phyloP scores from a whole-genome alignment of 2,113 vertebrate species.

The Amazona vittata region DNA sequence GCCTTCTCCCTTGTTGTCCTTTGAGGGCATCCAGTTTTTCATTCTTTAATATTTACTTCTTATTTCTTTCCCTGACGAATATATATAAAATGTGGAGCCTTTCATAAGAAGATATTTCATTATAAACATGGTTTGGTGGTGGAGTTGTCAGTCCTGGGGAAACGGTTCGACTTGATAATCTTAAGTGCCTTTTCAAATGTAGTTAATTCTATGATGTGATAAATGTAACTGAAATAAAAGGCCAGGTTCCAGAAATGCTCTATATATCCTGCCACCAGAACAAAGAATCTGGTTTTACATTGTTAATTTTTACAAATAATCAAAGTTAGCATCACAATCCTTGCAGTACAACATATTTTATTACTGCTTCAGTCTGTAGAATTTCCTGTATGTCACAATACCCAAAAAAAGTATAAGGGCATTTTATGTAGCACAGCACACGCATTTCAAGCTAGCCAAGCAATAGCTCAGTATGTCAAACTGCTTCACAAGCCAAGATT shows the following conservation, averaged over 20 bases:
- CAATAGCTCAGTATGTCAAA: background rate
- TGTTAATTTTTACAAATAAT: background rate
- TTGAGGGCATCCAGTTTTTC: background rate
- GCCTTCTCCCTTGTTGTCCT: background rate
- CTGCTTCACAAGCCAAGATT: rapidly evolving
- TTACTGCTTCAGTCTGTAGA: background rate
- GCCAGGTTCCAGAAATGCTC: background rate
- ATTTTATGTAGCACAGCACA: background rate
- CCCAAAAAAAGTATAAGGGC: background rate
- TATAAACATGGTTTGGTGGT: background rate
- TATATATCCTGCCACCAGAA: background rate
- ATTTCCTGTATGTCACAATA: background rate
- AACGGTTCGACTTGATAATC: background rate
- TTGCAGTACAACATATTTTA: background rate
- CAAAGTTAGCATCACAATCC: background rate
- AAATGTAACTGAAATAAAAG: background rate
- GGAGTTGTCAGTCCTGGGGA: background rate
- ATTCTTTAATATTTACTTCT: background rate
- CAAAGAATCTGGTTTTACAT: background rate
- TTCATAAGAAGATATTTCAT: background rate
- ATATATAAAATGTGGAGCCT: background rate
- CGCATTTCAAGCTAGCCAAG: background rate
- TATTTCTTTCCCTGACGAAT: background rate
- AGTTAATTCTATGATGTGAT: background rate
- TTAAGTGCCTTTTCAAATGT: background rate